phyloP scores from a whole-genome alignment of 2,113 vertebrate species.

The Tachysurus fulvidraco region DNA sequence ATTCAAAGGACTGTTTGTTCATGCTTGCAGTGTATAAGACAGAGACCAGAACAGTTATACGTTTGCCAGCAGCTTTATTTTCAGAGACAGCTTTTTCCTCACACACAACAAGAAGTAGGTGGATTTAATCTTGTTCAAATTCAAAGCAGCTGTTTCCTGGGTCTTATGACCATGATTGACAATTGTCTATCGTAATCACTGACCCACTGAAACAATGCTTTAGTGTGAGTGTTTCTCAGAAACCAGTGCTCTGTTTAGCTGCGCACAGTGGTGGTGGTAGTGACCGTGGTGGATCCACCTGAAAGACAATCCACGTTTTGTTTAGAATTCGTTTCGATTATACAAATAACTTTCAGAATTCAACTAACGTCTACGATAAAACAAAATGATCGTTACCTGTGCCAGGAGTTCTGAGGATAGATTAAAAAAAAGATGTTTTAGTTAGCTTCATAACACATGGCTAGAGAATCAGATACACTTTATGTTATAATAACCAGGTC shows the following conservation, averaged over 20 bases:
- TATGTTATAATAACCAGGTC: not conserved
- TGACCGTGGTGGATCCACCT: slow-evolving; percentile 64
- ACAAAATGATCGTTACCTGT: slow-evolving; percentile 53
- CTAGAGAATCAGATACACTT: not conserved
- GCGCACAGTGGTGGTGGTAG: slow-evolving; percentile 64
- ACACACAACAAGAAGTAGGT: slow-evolving; percentile 16
- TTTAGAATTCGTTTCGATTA: not conserved
- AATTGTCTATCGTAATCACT: not conserved
- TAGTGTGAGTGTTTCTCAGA: slow-evolving; percentile 57
- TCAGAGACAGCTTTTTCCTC: slow-evolving; percentile 30
- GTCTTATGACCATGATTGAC: not conserved
- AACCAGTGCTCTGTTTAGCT: slow-evolving; percentile 62
- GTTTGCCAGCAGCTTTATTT: slow-evolving; percentile 50
- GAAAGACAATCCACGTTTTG: slow-evolving; percentile 39
- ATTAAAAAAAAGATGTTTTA: slow-evolving; percentile 10
- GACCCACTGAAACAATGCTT: not conserved
- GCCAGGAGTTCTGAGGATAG: slow-evolving; percentile 55
- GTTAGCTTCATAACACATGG: not conserved
- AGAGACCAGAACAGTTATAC: not conserved
- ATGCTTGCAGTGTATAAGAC: not conserved
- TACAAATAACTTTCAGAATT: not conserved
- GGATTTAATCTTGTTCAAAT: not conserved
- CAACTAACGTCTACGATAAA: not conserved
- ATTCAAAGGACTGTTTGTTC: not conserved
- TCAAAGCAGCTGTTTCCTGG: slow-evolving; percentile 12